Conservation (phyloP, 2,888 invertebrate genomes). For the Lepidochitona cinerea region DNA sequence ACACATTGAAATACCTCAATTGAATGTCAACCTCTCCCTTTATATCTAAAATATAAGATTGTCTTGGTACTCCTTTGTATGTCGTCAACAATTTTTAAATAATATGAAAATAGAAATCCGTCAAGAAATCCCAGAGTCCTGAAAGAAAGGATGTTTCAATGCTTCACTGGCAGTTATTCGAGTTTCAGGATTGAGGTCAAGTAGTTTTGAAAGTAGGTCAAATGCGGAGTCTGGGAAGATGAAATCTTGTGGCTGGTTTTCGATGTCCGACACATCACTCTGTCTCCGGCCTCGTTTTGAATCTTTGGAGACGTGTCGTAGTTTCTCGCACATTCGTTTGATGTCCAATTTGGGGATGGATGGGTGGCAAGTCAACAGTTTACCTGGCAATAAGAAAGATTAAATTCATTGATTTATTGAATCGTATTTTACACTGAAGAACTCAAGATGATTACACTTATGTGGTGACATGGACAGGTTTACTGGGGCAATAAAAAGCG, state of each 20-base stretch:
- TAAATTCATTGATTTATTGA: too few species aligned
- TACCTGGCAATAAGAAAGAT: conserved; percentile 48
- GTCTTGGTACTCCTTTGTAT: too few species aligned
- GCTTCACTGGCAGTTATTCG: conserved; percentile 83
- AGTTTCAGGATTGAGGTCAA: conserved; percentile 84
- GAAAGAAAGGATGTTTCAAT: conserved; percentile 82
- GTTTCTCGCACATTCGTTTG: conserved; percentile 66
- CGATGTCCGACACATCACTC: conserved; percentile 20
- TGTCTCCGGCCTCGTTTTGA: background rate
- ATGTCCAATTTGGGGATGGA: conserved; percentile 61
- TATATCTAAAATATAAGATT: too few species aligned
- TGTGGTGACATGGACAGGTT: too few species aligned
- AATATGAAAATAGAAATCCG: too few species aligned
- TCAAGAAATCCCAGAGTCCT: too few species aligned
- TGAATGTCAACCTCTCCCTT: too few species aligned
- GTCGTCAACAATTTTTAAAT: too few species aligned
- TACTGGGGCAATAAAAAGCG: too few species aligned
- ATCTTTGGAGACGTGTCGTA: conserved; percentile 35
- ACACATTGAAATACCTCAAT: too few species aligned
- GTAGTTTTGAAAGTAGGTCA: conserved; percentile 79
- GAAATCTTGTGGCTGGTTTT: conserved; percentile 6
- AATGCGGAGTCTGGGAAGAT: conserved; percentile 79
- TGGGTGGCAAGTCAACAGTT: conserved; percentile 54
- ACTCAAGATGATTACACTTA: too few species aligned
- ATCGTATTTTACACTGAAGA: too few species aligned